Base-by-base conservation (phyloP, 1,140 invertebrate species). In the Popillia japonica region DNA sequence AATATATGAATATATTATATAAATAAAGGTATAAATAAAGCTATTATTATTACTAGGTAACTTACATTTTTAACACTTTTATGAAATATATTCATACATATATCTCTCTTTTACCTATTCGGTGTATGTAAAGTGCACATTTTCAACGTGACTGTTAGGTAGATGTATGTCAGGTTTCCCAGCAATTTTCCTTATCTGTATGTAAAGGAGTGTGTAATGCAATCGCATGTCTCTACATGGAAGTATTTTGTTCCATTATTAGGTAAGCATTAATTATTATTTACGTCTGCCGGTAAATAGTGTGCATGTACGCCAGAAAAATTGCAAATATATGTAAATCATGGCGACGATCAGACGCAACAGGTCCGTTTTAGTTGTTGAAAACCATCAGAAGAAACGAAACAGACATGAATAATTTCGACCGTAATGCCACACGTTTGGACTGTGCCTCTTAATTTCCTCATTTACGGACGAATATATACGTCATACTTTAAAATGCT, bases 281-380 rank as follows among this genome's bases (percentile, higher is more conserved):
- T n/a, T 68, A 34, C 61, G 61, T 22, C 61, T 68, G 61, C 61
- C 22, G 61, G 61, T 68, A 68, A 68, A 68, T 34, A 22, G 23
- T 14, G 14, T 6, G 17, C 61, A 8, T 10, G 61, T 68, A 68
- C 61, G 22, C 61, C 61, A 27, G 20, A 68, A 68, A 68, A 68
- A 23, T 68, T 68, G 22, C 61, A 68, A 68, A 68, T 34, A 8
- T 68, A 68, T 68, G 61, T 68, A 68, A 68, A 68, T 68, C 27
- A 22, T 68, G 61, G 61, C 61, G 61, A 68, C 61, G 61, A 68
- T 68, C 61, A 14, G 61, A 68, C 61, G 61, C 61, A 68, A 34
- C 22, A 27, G 22, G 61, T 68, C 61, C 61, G 61, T 23, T 22
- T 68, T 22, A 10, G 11, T 10, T 27, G 11, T 27, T 22, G 22